Conservation (phyloP, 2,888 invertebrate genomes). For the Lasius platythorax region DNA sequence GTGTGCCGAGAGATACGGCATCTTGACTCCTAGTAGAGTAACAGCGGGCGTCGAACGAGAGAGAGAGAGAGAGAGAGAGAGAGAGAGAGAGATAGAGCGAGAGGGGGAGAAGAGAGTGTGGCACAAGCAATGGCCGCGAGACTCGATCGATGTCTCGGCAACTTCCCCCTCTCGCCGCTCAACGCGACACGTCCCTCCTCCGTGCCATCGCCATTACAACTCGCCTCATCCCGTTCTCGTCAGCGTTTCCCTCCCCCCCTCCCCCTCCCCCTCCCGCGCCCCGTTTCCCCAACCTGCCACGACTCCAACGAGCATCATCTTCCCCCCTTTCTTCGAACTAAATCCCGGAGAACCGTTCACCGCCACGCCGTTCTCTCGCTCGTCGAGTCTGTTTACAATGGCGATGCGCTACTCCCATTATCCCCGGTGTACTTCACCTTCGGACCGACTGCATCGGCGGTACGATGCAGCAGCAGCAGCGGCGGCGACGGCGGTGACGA, state of each 20-base stretch:
- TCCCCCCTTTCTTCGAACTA: slow-evolving; percentile 74
- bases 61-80: neutral
- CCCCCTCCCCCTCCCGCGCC: slow-evolving; percentile 40
- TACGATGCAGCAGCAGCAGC: neutral
- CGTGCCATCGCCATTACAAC: slow-evolving; percentile 53
- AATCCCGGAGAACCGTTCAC: slow-evolving; percentile 82
- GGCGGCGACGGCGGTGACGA: neutral
- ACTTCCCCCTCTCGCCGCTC: slow-evolving; percentile 77
- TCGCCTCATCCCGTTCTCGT: slow-evolving; percentile 59
- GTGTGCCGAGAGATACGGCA: slow-evolving; percentile 82
- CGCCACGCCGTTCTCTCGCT: slow-evolving; percentile 51
- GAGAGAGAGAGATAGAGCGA: neutral
- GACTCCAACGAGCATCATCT: slow-evolving; percentile 44
- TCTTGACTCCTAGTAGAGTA: slow-evolving; percentile 85
- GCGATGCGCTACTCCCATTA: slow-evolving; percentile 81
- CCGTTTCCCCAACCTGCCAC: slow-evolving; percentile 46
- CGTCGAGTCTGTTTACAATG: slow-evolving; percentile 83
- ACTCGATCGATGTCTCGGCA: slow-evolving; percentile 86
- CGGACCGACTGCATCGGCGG: slow-evolving; percentile 52
- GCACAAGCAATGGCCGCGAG: slow-evolving; percentile 84
- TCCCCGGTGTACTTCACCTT: slow-evolving; percentile 78
- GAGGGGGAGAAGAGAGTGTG: slow-evolving; percentile 73
- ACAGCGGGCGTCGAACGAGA: slow-evolving; percentile 13
- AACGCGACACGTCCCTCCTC: slow-evolving; percentile 65
- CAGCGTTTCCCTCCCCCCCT: too few relatives aligned